Percentiles rank a stretch among this genome's conserved stretches.
phyloP scores from a whole-genome alignment of 2,888 invertebrate species.

The Dryococelus australis region DNA sequence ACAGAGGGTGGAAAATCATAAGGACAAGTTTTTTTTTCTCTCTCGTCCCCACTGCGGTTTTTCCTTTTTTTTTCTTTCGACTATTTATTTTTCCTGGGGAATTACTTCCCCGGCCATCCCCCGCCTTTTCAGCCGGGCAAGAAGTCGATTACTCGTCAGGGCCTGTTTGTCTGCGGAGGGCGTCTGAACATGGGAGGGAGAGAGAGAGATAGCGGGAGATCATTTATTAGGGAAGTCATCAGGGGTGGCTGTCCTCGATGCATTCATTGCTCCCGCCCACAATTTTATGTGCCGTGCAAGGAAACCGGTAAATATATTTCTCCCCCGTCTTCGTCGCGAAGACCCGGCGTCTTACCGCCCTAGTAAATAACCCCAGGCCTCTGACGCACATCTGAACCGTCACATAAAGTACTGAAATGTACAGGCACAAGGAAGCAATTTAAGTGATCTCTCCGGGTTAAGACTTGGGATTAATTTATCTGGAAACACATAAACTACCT shows the following conservation, averaged over 20 bases:
- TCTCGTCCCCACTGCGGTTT: neutral
- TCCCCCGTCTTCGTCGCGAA: neutral
- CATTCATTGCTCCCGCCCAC: neutral
- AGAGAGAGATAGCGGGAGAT: neutral
- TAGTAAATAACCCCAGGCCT: neutral
- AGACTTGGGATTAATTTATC: neutral
- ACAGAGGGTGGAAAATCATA: conserved; percentile 13
- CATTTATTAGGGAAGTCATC: neutral
- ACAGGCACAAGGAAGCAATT: neutral
- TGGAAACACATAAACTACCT: neutral
- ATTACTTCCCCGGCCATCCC: neutral
- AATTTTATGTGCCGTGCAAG: neutral
- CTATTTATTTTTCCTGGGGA: conserved; percentile 10
- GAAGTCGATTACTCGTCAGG: conserved; percentile 16
- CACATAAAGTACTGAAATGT: neutral
- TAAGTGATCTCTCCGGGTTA: neutral
- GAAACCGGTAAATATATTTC: too few species aligned
- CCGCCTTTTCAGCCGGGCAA: neutral
- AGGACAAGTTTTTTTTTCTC: neutral
- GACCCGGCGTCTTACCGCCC: neutral
- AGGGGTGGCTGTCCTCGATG: neutral
- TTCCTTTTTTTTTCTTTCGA: neutral
- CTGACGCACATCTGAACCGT: neutral
- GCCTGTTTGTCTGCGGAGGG: neutral
- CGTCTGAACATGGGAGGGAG: neutral